A percentile compares a stretch with the other conserved stretches of the same genome.
Evolutionary conservation across 2,113 vertebrate genomes (phyloP).

Genomic region (Acanthochromis polyacanthus): DNA sequence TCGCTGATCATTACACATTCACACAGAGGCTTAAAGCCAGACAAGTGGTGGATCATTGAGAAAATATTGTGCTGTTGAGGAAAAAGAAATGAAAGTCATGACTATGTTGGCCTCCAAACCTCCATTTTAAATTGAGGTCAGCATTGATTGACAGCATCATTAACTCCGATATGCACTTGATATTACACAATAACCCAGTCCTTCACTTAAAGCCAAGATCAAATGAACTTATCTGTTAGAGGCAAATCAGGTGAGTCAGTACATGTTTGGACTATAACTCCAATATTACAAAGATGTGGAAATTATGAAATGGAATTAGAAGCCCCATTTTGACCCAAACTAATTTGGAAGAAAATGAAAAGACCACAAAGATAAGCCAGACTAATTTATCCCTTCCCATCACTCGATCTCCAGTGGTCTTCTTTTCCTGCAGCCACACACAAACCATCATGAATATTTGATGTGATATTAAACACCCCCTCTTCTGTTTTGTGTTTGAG

Average conservation of each 20-base stretch:
- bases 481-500: conserved; percentile 37
- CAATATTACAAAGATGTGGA: conserved; percentile 15
- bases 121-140: conserved; percentile 72
- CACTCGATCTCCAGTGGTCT: conserved; percentile 41
- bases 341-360: conserved; percentile 52
- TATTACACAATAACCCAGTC: conserved; percentile 57
- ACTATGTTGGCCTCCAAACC: conserved; percentile 60
- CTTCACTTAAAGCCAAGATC: conserved; percentile 54
- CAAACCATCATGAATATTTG: conserved; percentile 63
- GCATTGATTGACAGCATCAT: conserved; percentile 75
- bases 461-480: conserved; percentile 55
- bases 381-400: conserved; percentile 48
- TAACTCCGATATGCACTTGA: conserved; percentile 68
- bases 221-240: conserved; percentile 49
- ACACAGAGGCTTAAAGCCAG: conserved; percentile 25
- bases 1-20: conserved; percentile 49
- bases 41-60: conserved; percentile 16
- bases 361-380: conserved; percentile 50
- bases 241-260: conserved; percentile 41
- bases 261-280: background rate
- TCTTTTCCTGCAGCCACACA: conserved; percentile 46
- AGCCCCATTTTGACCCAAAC: conserved; percentile 21
- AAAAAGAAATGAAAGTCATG: conserved; percentile 56
- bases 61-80: conserved; percentile 29
- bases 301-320: conserved; percentile 11